Conservation (phyloP, 1,140 invertebrate species). For the Stegodyphus mimosarum region DNA sequence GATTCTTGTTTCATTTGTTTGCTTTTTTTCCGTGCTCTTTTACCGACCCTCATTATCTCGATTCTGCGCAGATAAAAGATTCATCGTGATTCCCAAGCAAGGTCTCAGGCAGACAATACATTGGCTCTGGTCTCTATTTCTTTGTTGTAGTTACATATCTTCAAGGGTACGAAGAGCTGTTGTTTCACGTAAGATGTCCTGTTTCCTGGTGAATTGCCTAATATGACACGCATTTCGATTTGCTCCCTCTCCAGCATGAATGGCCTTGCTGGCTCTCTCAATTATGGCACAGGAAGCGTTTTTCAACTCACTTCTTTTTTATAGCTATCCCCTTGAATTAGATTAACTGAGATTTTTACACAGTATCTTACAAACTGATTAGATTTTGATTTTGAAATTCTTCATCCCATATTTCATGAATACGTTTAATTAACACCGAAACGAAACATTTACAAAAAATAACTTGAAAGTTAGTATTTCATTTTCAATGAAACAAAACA, state of each 20-base stretch:
- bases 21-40: conserved; percentile 20
- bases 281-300: not conserved
- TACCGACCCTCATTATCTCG: conserved; percentile 35
- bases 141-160: conserved; percentile 53
- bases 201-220: conserved; percentile 34
- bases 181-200: conserved; percentile 54
- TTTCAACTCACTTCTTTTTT: too few relatives aligned
- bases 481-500: too few relatives aligned
- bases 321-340: too few relatives aligned
- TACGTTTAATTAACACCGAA: too few relatives aligned
- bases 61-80: conserved; percentile 42
- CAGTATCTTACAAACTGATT: too few relatives aligned
- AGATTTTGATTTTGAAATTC: too few relatives aligned
- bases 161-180: conserved; percentile 50
- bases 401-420: too few relatives aligned
- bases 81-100: conserved; percentile 35
- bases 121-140: conserved; percentile 29
- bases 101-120: conserved; percentile 22
- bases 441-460: too few relatives aligned
- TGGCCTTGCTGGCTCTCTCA: conserved; percentile 35
- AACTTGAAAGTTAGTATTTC: too few relatives aligned
- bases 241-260: conserved; percentile 12
- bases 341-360: too few relatives aligned
- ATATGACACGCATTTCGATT: conserved; percentile 21
- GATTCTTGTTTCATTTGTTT: conserved; percentile 28